A percentile compares a stretch with the other conserved stretches of the same genome.
Conservation (phyloP, 2,888 invertebrate species). For the Anthoptus insignis region DNA sequence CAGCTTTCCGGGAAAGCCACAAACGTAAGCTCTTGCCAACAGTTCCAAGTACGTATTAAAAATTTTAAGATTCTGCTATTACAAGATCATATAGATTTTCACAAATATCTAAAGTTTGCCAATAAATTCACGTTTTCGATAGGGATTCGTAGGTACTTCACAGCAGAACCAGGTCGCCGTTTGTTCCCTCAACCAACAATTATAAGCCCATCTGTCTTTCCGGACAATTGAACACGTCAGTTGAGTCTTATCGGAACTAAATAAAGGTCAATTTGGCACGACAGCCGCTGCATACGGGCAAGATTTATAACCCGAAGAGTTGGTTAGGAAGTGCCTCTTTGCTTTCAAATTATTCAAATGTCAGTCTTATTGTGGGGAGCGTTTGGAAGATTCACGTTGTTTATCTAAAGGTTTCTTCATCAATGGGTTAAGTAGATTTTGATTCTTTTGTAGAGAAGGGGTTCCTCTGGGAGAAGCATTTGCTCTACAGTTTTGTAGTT, state of each 20-base stretch:
- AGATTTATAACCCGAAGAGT: constrained; percentile 31
- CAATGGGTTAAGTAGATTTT: no score
- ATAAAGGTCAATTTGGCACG: constrained; percentile 37
- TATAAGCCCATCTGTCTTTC: constrained; percentile 58
- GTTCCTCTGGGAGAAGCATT: no score
- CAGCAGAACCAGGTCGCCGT: constrained; percentile 10
- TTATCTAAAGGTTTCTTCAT: not conserved
- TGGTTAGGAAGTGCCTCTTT: constrained; percentile 28
- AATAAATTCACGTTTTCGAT: not conserved
- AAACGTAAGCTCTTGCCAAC: no score
- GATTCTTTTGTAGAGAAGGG: no score
- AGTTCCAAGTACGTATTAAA: no score
- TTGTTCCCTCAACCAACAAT: constrained; percentile 49
- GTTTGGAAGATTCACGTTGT: constrained; percentile 15
- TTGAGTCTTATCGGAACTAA: constrained; percentile 32
- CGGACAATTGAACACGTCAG: constrained; percentile 53
- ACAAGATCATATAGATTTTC: no score
- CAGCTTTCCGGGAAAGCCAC: no score
- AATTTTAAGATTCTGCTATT: no score
- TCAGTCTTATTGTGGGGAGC: constrained; percentile 29
- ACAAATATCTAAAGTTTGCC: no score
- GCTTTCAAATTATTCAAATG: constrained; percentile 35
- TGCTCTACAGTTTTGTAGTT: no score
- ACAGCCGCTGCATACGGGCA: constrained; percentile 27
- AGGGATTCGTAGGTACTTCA: not conserved